Evolutionary conservation across 2,113 vertebrate genomes (phyloP).

Genomic region (Rhinoderma darwinii): DNA sequence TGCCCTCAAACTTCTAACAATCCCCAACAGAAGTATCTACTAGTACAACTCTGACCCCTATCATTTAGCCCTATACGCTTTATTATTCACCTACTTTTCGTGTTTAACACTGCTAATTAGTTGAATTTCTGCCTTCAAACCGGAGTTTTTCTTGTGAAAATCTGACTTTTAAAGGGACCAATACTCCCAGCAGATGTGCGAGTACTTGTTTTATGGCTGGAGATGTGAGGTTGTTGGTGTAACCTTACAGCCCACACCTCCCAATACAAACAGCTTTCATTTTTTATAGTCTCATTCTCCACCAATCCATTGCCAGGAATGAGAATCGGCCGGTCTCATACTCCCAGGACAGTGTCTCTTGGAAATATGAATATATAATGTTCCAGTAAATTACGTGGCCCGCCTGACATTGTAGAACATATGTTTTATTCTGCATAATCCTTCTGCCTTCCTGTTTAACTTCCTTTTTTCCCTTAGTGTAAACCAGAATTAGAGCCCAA

Average conservation of each 20-base stretch:
- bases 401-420: conserved; percentile 53
- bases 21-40: not conserved
- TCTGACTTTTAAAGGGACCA: conserved; percentile 27
- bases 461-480: conserved; percentile 51
- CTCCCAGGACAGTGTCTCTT: conserved; percentile 56
- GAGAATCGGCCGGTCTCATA: conserved; percentile 38
- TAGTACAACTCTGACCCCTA: not conserved
- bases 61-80: conserved; percentile 25
- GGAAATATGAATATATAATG: conserved; percentile 58
- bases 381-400: conserved; percentile 56
- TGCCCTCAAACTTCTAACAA: not conserved
- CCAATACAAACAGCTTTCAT: conserved; percentile 35
- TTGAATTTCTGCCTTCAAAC: conserved; percentile 4
- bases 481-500: conserved; percentile 35
- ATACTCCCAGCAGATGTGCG: conserved; percentile 53
- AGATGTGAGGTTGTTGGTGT: conserved; percentile 55
- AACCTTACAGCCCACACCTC: conserved; percentile 57
- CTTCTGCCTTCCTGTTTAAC: conserved; percentile 54
- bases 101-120: conserved; percentile 27
- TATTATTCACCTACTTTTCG: not conserved
- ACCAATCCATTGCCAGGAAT: conserved; percentile 32
- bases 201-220: conserved; percentile 48
- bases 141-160: not conserved
- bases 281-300: conserved; percentile 15
- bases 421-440: conserved; percentile 59